Conservation (phyloP, 2,888 invertebrate genomes). For the Ariolimax columbianus region DNA sequence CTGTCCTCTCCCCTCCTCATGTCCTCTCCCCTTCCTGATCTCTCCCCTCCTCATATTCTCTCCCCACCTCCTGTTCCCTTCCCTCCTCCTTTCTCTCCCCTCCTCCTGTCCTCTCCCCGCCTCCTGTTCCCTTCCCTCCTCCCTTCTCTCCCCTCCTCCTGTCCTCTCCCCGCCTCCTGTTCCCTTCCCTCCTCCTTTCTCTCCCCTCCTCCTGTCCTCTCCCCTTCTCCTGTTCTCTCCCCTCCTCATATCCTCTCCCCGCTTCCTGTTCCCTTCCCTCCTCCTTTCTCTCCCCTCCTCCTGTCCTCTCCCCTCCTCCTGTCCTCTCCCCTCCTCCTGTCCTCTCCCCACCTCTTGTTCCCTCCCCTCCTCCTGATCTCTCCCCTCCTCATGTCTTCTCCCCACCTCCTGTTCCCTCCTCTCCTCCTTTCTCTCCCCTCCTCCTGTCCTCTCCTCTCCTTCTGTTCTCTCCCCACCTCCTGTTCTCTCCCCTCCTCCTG, state of each 20-base stretch:
- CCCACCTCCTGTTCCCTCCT: too few relatives aligned
- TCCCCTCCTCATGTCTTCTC: background rate
- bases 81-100: too few relatives aligned
- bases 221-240: background rate
- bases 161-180: background rate
- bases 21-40: background rate
- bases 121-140: too few relatives aligned
- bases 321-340: background rate
- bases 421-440: background rate
- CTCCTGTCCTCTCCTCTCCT: too few relatives aligned
- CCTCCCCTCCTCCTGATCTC: background rate
- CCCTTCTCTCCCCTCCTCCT: background rate
- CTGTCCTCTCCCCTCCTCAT: background rate
- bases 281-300: background rate
- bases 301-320: background rate
- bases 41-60: background rate
- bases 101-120: too few relatives aligned
- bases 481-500: too few relatives aligned
- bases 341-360: background rate
- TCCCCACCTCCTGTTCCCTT: too few relatives aligned
- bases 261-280: background rate
- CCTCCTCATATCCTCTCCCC: background rate
- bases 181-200: constrained; percentile 3
- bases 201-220: background rate
- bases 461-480: too few relatives aligned